These are phyloP conservation scores for Porites evermanni DNA, from an alignment of 92 coral and sea anemone genomes.

Conservation along the genomic window DNA sequence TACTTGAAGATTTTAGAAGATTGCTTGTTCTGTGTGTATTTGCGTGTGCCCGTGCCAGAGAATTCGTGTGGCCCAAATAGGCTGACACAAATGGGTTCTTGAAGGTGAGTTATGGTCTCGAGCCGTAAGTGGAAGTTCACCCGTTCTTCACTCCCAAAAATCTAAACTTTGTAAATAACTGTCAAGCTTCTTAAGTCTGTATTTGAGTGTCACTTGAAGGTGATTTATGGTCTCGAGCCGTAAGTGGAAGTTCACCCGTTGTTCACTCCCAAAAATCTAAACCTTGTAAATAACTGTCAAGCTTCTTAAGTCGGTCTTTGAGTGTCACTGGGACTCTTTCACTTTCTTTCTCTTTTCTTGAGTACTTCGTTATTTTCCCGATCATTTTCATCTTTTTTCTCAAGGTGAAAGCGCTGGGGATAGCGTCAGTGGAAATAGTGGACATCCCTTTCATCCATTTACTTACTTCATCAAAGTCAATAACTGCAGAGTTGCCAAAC, in stretches of 20 bases:
- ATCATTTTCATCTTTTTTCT: not conserved
- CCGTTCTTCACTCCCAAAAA: not conserved
- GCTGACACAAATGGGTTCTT: no score
- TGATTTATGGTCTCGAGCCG: not conserved
- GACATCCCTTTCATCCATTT: not conserved
- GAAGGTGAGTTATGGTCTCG: not conserved
- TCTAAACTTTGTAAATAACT: conserved; percentile 1
- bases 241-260: not conserved
- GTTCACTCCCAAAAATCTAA: not conserved
- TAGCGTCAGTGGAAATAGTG: not conserved
- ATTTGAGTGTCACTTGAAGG: no score
- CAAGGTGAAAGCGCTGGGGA: not conserved
- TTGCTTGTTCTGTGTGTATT: no score
- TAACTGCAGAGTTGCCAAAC: not conserved
- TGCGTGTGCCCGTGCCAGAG: no score
- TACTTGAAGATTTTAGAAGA: no score
- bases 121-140: not conserved
- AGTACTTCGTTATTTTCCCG: not conserved
- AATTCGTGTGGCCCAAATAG: no score
- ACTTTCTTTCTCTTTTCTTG: not conserved
- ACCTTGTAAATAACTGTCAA: not conserved
- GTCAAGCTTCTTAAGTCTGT: not conserved
- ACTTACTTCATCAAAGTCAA: not conserved
- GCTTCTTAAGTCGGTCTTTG: not conserved
- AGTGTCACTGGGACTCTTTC: not conserved